These are phyloP conservation scores for Chelonus insularis DNA, from an alignment of 1,140 invertebrate species.

Conservation along the genomic window DNA sequence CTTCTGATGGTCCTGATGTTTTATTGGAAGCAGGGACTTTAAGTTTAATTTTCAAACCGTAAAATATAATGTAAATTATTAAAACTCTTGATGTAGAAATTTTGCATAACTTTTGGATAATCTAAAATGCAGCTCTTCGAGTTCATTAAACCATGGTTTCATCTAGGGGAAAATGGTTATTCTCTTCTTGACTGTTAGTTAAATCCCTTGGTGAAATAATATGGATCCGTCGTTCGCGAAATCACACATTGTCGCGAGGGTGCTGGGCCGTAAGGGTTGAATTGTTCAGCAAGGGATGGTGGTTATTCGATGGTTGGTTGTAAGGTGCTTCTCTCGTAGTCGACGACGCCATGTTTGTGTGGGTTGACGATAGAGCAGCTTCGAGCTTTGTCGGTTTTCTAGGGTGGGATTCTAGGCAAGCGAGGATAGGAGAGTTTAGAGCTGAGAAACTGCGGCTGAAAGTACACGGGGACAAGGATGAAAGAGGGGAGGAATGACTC, in stretches of 20 bases:
- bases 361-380: slow-evolving; percentile 3
- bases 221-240: slow-evolving; percentile 22
- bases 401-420: slow-evolving; percentile 20
- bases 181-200: slow-evolving; percentile 25
- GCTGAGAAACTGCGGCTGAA: slow-evolving; percentile 22
- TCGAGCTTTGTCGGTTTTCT: slow-evolving; percentile 26
- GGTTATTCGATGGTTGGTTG: not conserved
- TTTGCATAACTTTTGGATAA: not conserved
- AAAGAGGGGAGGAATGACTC: slow-evolving; percentile 12
- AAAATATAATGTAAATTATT: not conserved
- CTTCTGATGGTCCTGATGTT: too few species aligned
- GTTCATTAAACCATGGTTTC: not conserved
- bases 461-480: slow-evolving; percentile 4
- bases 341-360: slow-evolving; percentile 20
- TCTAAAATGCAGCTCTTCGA: not conserved
- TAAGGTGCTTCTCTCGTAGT: slow-evolving; percentile 19
- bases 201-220: slow-evolving; percentile 26
- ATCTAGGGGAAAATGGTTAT: slow-evolving; percentile 7
- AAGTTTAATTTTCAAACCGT: too few species aligned
- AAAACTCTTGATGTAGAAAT: not conserved
- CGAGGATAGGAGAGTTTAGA: slow-evolving; percentile 9
- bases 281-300: slow-evolving; percentile 23
- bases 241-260: slow-evolving; percentile 28
- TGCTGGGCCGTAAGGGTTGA: slow-evolving; percentile 31
- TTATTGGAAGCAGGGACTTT: too few species aligned